Conservation (phyloP, 2,113 vertebrate species). For the Colistium nudipinnis region DNA sequence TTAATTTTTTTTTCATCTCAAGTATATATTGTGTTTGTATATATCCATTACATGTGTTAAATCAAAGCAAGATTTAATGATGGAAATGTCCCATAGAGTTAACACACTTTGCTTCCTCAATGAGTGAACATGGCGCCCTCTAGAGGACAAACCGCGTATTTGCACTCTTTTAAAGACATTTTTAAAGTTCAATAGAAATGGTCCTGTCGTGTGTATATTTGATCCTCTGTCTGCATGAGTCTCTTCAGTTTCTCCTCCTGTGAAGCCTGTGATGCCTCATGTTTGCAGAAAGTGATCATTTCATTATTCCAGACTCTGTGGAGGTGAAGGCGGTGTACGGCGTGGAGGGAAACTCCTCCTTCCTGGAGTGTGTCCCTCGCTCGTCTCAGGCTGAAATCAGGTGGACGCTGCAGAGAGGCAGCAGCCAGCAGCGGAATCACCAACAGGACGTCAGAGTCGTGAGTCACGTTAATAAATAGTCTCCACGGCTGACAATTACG, state of each 20-base stretch:
- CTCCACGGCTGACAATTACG: no score
- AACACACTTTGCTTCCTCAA: no score
- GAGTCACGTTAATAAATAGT: constrained; percentile 1
- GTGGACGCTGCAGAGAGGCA: constrained; percentile 76
- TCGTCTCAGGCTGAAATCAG: constrained; percentile 76
- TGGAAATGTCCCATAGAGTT: background rate
- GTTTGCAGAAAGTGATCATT: no score
- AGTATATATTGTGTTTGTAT: no score
- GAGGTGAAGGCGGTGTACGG: constrained; percentile 82
- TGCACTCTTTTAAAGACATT: background rate
- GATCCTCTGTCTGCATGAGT: background rate
- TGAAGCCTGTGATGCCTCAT: background rate
- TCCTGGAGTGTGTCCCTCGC: constrained; percentile 83
- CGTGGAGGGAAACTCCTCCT: constrained; percentile 87
- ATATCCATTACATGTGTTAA: no score
- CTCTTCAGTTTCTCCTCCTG: background rate
- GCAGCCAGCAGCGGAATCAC: constrained; percentile 4
- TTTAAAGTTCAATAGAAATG: background rate
- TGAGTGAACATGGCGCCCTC: background rate
- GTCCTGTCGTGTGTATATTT: no score
- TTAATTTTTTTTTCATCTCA: no score
- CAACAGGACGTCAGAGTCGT: constrained; percentile 66
- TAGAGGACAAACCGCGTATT: background rate
- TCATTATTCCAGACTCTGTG: background rate
- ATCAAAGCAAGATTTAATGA: no score